Evolutionary conservation across 2,888 invertebrate genomes (phyloP), one percentile per base, ranked within the genome.

Genomic region (Embidobia sp.): DNA sequence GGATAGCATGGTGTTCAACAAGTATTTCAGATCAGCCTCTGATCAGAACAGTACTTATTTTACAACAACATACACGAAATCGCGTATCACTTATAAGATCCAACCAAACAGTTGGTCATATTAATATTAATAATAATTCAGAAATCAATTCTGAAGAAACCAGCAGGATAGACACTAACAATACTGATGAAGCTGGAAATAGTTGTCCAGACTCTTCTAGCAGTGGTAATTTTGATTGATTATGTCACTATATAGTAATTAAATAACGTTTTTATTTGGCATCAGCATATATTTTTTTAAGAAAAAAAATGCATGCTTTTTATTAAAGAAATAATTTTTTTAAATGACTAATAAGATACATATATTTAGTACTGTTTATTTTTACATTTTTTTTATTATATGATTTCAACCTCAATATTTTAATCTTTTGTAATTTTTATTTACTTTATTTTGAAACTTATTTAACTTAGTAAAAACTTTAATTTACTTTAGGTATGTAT

Each of bases 1-100:
- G 93, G 77, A 90, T 94, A 53, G 93, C 95, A 57, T 96, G 96
- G 91, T 93, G 94, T 90, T 95, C 95, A 77, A 96, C 96, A 0
- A 94, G 93, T 77, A 95, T 94, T 69, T 91, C 92, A 0, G 93
- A 94, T 37, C 93, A 93, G 1, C 93, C 93, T 61, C 90, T 93
- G 31, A 93, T 94, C 85, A 91, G 94, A 72, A 93, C 94, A 46
- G 93, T 95, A 33, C 91, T 94, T 64, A 92, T 95, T 76, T 91
- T 95, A 87, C 92, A 93, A 84, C 90, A 91, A 69, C 88, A 91
- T 75, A 85, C 89, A 31, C 86, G 90, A 46, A 88, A 90, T 79
- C 85, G 88, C 5, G 86, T 90, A 61, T 84, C 89, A 19, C 88
- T 89, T 53, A 83, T 90, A 1, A 67, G 88, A 53, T 82, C 85